phyloP scores from a whole-genome alignment of 2,113 vertebrate genomes.

The Formicarius rufipectus region DNA sequence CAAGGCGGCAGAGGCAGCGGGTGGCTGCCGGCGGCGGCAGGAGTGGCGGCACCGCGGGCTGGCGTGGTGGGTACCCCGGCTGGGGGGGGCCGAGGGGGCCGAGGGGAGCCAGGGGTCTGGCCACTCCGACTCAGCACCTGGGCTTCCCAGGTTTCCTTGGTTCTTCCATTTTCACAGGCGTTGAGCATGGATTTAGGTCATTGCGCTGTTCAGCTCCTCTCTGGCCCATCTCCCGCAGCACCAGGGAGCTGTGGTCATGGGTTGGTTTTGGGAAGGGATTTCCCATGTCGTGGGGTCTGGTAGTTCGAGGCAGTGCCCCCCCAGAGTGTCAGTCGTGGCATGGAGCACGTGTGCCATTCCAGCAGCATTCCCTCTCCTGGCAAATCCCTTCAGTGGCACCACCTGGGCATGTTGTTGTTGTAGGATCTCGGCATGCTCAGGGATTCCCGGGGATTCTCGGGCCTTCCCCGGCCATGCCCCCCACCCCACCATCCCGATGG shows the following conservation, averaged over 20 bases:
- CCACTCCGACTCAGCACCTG: rapidly evolving
- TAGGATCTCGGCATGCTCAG: background rate
- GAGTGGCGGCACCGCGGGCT: background rate
- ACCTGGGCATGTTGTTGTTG: rapidly evolving
- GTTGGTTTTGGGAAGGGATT: rapidly evolving
- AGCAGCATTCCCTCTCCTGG: background rate
- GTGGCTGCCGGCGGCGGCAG: background rate
- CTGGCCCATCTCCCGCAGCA: rapidly evolving
- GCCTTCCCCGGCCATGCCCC: background rate
- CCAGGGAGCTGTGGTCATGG: rapidly evolving
- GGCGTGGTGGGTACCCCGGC: background rate
- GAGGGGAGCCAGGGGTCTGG: rapidly evolving
- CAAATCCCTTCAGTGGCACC: background rate
- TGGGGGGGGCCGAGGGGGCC: rapidly evolving
- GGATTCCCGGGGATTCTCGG: background rate
- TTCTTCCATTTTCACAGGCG: background rate
- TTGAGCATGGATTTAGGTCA: background rate
- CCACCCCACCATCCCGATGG: rapidly evolving
- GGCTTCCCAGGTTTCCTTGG: background rate
- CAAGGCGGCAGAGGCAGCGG: background rate
- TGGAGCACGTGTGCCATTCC: rapidly evolving
- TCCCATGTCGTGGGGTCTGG: background rate
- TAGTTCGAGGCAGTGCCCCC: rapidly evolving
- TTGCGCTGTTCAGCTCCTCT: rapidly evolving
- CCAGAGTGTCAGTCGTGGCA: rapidly evolving